A percentile compares a stretch with the other conserved stretches of the same genome.
Conservation (phyloP, 2,888 invertebrate species). For the Pollenia griseotomentosa region DNA sequence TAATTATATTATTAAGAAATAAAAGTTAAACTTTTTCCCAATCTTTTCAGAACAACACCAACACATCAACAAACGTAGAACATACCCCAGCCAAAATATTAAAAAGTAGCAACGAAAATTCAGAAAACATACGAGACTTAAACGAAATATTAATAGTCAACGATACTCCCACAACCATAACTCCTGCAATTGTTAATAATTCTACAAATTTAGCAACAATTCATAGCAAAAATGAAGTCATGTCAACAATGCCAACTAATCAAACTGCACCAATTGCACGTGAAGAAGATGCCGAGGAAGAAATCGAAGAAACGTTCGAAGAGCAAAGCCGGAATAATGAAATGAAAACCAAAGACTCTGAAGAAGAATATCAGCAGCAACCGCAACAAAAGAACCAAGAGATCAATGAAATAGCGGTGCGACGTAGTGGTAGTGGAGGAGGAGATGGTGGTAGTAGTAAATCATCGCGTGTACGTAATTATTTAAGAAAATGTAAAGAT, state of each 20-base stretch:
- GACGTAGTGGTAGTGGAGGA: conserved; percentile 69
- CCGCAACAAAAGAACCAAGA: conserved; percentile 13
- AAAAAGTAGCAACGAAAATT: conserved; percentile 61
- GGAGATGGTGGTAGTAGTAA: conserved; percentile 78
- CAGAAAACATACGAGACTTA: conserved; percentile 66
- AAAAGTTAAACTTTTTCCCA: neutral
- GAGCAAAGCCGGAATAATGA: conserved; percentile 37
- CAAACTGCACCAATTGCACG: conserved; percentile 80
- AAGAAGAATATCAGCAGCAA: conserved; percentile 40
- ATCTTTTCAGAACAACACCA: conserved; percentile 60
- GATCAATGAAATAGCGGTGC: conserved; percentile 74
- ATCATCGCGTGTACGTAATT: conserved; percentile 83
- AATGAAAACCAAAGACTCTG: conserved; percentile 59
- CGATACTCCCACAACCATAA: conserved; percentile 74
- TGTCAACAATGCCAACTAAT: conserved; percentile 55
- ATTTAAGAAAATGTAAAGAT: conserved; percentile 83
- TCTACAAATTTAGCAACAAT: conserved; percentile 75
- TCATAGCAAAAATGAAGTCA: conserved; percentile 76
- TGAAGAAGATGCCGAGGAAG: conserved; percentile 77
- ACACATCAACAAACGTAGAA: conserved; percentile 50
- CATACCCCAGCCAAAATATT: conserved; percentile 69
- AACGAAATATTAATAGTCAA: conserved; percentile 66
- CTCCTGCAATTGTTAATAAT: conserved; percentile 48
- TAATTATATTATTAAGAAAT: neutral
- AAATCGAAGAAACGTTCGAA: conserved; percentile 67